phyloP scores from a whole-genome alignment of 2,888 invertebrate genomes.

The Lasius fuliginosus region DNA sequence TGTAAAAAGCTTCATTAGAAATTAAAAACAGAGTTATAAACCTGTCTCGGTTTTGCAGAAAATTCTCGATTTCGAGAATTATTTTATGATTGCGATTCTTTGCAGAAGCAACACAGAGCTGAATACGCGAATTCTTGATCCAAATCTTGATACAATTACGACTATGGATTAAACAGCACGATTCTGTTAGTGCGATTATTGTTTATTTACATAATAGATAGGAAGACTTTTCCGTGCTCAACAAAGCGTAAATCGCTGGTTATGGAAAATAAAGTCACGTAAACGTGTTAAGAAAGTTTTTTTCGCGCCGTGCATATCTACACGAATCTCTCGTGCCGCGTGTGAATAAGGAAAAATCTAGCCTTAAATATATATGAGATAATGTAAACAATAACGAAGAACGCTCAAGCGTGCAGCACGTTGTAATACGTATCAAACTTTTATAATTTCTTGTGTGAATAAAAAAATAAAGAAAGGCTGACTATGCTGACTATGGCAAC shows the following conservation, averaged over 20 bases:
- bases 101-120: not conserved
- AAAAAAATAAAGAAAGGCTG: slow-evolving; percentile 5
- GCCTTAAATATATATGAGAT: slow-evolving; percentile 1
- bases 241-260: not conserved
- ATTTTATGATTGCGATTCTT: not conserved
- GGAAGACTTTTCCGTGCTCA: not conserved
- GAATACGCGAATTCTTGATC: not conserved
- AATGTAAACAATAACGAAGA: slow-evolving; percentile 1
- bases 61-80: not conserved
- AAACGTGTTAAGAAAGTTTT: not conserved
- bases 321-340: not conserved
- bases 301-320: not conserved
- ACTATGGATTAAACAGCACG: not conserved
- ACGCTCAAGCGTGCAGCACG: not conserved
- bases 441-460: slow-evolving; percentile 6
- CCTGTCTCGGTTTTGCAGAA: not conserved
- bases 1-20: not conserved
- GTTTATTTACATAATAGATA: slow-evolving; percentile 35
- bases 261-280: slow-evolving; percentile 18
- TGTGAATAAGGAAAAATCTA: slow-evolving; percentile 19
- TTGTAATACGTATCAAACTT: not conserved
- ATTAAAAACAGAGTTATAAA: slow-evolving; percentile 3
- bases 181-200: slow-evolving; percentile 9
- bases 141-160: not conserved
- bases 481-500: not conserved